Percentiles rank a stretch among this genome's conserved stretches.
phyloP scores from a whole-genome alignment of 2,888 invertebrate species.

The Achlya flavicornis region DNA sequence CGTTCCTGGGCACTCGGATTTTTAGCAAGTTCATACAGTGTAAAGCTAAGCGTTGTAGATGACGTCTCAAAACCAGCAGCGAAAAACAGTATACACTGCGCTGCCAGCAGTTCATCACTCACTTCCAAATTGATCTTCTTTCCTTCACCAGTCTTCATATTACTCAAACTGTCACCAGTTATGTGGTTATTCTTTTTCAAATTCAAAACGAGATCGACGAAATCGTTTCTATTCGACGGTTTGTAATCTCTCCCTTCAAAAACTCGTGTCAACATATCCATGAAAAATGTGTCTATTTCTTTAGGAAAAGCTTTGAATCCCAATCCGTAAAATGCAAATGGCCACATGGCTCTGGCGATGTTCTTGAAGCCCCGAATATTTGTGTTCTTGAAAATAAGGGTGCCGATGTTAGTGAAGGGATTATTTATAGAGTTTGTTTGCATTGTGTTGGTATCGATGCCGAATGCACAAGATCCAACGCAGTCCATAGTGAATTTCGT shows the following conservation, averaged over 20 bases:
- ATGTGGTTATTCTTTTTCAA: conserved; percentile 48
- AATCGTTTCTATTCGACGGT: conserved; percentile 50
- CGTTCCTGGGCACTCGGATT: conserved; percentile 38
- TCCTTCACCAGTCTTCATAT: conserved; percentile 32
- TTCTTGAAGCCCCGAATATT: conserved; percentile 36
- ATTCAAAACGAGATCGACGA: conserved; percentile 52
- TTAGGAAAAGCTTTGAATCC: conserved; percentile 42
- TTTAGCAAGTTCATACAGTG: conserved; percentile 57
- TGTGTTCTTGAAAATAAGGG: conserved; percentile 42
- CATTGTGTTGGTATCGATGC: conserved; percentile 35
- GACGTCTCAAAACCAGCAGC: conserved; percentile 64
- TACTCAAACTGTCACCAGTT: conserved; percentile 46
- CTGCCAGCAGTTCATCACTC: conserved; percentile 68
- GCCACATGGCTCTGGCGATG: conserved; percentile 48
- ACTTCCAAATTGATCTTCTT: conserved; percentile 46
- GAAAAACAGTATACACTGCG: conserved; percentile 79
- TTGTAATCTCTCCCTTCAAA: conserved; percentile 44
- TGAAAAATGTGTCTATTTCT: conserved; percentile 45
- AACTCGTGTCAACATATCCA: conserved; percentile 40
- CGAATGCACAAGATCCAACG: conserved; percentile 43
- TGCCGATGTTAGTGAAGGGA: conserved; percentile 43
- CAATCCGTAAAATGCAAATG: conserved; percentile 50
- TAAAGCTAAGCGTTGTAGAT: conserved; percentile 45
- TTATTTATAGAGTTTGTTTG: conserved; percentile 26
- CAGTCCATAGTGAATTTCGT: conserved; percentile 58